Conservation (phyloP, 2,113 vertebrate species). For the Alaudala cheleensis region DNA sequence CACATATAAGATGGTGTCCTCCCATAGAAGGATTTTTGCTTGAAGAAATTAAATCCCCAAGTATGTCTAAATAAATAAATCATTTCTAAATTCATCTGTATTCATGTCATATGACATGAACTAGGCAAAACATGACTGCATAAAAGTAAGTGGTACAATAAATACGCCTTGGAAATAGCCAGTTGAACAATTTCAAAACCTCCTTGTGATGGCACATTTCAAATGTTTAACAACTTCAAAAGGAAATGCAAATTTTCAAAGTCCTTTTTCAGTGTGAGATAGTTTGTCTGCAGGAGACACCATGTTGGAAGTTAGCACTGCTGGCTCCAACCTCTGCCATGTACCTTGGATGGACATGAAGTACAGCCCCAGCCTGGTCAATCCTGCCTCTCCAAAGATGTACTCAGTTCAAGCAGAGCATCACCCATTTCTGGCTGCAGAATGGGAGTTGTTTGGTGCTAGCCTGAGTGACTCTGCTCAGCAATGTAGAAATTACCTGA, state of each 20-base stretch:
- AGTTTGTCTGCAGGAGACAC: background rate
- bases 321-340: background rate
- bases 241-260: background rate
- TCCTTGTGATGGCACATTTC: background rate
- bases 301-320: background rate
- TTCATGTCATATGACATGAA: background rate
- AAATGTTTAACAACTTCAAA: background rate
- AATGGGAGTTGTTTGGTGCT: background rate
- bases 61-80: constrained; percentile 10
- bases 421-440: background rate
- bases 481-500: background rate
- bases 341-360: accelerated
- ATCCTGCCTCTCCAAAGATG: background rate
- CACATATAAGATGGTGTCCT: background rate
- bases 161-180: background rate
- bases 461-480: background rate
- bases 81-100: background rate
- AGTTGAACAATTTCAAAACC: background rate
- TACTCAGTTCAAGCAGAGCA: background rate
- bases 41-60: background rate
- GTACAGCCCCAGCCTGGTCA: background rate
- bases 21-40: constrained; percentile 15
- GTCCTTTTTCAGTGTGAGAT: background rate
- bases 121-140: background rate
- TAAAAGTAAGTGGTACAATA: background rate